Percentiles rank a stretch among this genome's conserved stretches.
phyloP scores from a whole-genome alignment of 2,888 invertebrate genomes.

The Alviniconcha strummeri region DNA sequence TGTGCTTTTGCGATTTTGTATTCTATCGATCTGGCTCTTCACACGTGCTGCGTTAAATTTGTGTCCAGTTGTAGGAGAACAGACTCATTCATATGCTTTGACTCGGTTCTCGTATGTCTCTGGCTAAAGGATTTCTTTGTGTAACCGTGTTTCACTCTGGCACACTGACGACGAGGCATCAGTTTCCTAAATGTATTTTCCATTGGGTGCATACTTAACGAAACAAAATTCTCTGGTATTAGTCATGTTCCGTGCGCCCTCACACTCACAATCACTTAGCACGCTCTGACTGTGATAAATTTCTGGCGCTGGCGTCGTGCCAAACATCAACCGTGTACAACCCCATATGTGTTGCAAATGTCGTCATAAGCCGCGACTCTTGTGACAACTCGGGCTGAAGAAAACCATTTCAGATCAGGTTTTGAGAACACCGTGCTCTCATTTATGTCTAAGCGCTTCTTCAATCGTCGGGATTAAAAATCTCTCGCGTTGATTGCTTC shows the following conservation, averaged over 20 bases:
- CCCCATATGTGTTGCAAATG: neutral
- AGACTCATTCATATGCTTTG: neutral
- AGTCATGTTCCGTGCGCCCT: conserved; percentile 33
- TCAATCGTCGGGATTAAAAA: neutral
- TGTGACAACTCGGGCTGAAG: neutral
- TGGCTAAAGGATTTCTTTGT: conserved; percentile 2
- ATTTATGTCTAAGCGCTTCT: conserved; percentile 13
- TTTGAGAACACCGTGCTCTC: neutral
- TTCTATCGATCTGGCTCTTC: too few relatives aligned
- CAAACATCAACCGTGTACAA: neutral
- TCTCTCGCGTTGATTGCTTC: neutral
- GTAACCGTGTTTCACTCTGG: conserved; percentile 42
- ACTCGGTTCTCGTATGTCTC: conserved; percentile 44
- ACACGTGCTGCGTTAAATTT: too few relatives aligned
- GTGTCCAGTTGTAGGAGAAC: neutral
- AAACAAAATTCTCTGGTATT: conserved; percentile 44
- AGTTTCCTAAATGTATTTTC: too few relatives aligned
- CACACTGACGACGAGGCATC: conserved; percentile 14
- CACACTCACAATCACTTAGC: neutral
- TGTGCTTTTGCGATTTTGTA: too few relatives aligned
- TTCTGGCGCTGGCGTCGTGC: neutral
- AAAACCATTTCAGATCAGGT: neutral
- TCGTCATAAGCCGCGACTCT: neutral
- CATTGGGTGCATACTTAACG: too few relatives aligned
- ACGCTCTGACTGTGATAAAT: neutral